These are phyloP conservation scores for Malacoraja senta DNA, from an alignment of 2,797 vertebrate genomes.

Conservation along the genomic window DNA sequence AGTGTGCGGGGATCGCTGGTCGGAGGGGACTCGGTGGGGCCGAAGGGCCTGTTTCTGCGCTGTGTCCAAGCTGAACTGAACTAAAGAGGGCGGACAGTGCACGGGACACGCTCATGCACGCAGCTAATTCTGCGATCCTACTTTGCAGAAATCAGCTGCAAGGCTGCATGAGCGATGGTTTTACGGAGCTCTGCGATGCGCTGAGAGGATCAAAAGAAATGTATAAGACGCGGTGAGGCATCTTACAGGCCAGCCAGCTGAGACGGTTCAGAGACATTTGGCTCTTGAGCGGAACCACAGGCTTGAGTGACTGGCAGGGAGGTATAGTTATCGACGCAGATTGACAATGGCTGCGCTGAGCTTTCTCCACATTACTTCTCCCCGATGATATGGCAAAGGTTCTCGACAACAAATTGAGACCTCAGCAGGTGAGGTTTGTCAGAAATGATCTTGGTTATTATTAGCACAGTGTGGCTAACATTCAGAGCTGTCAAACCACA, in stretches of 20 bases:
- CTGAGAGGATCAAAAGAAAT: too few species aligned
- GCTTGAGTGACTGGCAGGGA: not conserved
- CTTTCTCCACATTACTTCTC: not conserved
- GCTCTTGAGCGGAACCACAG: not conserved
- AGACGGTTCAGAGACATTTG: not conserved
- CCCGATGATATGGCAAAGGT: not conserved
- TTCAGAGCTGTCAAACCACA: constrained; percentile 23
- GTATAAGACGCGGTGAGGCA: too few species aligned
- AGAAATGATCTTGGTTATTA: not conserved
- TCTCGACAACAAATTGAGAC: constrained; percentile 12
- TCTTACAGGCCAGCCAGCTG: not conserved
- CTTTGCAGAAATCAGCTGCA: too few species aligned
- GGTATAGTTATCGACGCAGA: not conserved
- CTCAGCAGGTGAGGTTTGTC: not conserved
- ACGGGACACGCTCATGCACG: too few species aligned
- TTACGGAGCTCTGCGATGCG: too few species aligned
- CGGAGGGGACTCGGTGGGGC: too few species aligned
- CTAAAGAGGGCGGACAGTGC: too few species aligned
- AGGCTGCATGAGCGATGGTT: too few species aligned
- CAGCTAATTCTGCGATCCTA: too few species aligned
- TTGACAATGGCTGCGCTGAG: not conserved
- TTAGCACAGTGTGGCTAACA: not conserved
- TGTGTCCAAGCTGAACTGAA: too few species aligned
- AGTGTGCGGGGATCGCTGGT: too few species aligned
- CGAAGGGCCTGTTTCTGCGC: too few species aligned